Evolutionary conservation across 2,113 vertebrate species (phyloP), one percentile per base, ranked within the genome.

Genomic region (Pterocles gutturalis): DNA sequence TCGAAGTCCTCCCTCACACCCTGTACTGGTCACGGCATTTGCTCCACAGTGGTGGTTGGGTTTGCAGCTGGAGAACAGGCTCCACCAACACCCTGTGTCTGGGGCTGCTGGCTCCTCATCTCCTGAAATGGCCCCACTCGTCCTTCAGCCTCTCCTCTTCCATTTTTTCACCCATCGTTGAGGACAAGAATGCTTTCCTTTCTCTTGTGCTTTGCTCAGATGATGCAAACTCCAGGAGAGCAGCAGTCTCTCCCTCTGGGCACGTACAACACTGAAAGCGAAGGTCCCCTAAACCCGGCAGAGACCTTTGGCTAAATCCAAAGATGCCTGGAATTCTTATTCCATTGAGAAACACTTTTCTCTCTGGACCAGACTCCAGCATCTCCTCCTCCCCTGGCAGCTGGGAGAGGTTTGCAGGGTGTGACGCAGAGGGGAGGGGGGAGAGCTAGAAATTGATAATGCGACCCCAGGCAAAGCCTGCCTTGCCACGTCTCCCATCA

Each of bases 371-470:
- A 31, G n/a, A 21, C n/a, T 48, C 19, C 46, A 46, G 12, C 38
- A 69, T 10, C 33, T n/a, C 38, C 46, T 83, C 62, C 62, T 38
- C 7, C 0, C 0, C 57, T 1, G 1, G 48, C 49, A 55, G 22
- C 65, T 54, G 54, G 54, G 38, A 16, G 7, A n/a, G 34, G 26
- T n/a, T 26, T 34, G 14, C 19, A 17, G 14, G 9, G 36, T 1
- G 1, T 17, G 51, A 20, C 0, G 0, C 10, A 2, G 78, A 38
- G 13, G 25, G 21, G 72, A 28, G n/a, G 22, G 17, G 33, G 38
- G 38, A 11, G 38, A 38, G 33, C 28, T 17, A 46, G 24, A 22
- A 54, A 22, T 21, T 6, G 33, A 13, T 57, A 38, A 75, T 8
- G 24, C 28, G 48, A 13, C 19, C 34, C 48, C 46, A 34, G 65